Percentiles rank a stretch among this genome's conserved stretches.
Evolutionary conservation across 2,113 vertebrate genomes (phyloP).

Genomic region (Lethenteron reissneri): DNA sequence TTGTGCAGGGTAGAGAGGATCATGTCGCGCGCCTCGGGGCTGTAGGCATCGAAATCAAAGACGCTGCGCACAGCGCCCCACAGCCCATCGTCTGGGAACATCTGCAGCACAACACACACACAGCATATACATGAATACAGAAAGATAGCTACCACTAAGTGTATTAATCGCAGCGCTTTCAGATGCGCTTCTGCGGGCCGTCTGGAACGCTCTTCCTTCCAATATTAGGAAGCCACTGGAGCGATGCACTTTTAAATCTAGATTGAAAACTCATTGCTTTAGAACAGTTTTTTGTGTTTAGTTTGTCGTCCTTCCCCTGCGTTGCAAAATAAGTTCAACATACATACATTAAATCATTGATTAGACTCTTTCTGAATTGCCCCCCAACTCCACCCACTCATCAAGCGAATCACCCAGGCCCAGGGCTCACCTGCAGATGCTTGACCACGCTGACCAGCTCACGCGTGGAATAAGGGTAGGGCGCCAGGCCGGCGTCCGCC

Average conservation of each 20-base stretch:
- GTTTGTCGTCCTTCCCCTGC: not conserved
- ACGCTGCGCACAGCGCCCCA: constrained; percentile 73
- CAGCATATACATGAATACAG: too few relatives aligned
- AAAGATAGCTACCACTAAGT: too few relatives aligned
- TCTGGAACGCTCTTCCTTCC: too few relatives aligned
- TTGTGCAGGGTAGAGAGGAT: constrained; percentile 62
- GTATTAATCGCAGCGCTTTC: too few relatives aligned
- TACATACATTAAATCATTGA: not conserved
- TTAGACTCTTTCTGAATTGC: too few relatives aligned
- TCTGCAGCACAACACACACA: constrained; percentile 27
- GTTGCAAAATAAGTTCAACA: not conserved
- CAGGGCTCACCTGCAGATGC: constrained; percentile 56
- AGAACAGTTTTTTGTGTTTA: too few relatives aligned
- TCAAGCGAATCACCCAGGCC: too few relatives aligned
- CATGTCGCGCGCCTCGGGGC: constrained; percentile 55
- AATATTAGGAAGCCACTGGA: too few relatives aligned
- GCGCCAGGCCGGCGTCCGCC: constrained; percentile 80
- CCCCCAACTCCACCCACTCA: too few relatives aligned
- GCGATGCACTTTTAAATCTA: too few relatives aligned
- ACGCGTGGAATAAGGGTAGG: constrained; percentile 87
- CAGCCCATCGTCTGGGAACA: constrained; percentile 72
- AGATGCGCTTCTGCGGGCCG: too few relatives aligned
- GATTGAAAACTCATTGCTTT: too few relatives aligned
- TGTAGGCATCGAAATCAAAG: constrained; percentile 96
- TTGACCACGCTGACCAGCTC: constrained; percentile 94